These are phyloP conservation scores for Euphydryas editha DNA, from an alignment of 2,888 invertebrate species.

Conservation along the genomic window DNA sequence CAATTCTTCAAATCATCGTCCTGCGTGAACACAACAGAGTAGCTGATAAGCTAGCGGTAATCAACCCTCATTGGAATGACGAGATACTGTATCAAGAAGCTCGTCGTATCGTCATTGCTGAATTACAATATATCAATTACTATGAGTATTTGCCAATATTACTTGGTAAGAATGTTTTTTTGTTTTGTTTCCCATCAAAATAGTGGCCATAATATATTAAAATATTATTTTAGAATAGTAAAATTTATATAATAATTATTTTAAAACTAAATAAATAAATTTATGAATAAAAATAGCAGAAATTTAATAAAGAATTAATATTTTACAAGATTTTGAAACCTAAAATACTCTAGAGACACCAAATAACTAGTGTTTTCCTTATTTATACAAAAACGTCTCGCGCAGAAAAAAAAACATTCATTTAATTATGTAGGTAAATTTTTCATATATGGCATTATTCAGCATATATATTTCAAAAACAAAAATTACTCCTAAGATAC, in stretches of 20 bases:
- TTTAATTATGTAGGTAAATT: too few species aligned
- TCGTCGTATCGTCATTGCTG: constrained; percentile 86
- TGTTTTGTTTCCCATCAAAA: not conserved
- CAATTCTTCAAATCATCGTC: constrained; percentile 86
- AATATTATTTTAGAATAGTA: too few species aligned
- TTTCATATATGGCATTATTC: too few species aligned
- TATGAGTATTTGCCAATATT: constrained; percentile 91
- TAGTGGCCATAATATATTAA: too few species aligned
- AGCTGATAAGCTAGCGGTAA: constrained; percentile 80
- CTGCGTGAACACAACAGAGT: constrained; percentile 90
- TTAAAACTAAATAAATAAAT: too few species aligned
- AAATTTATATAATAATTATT: too few species aligned
- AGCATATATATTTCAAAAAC: too few species aligned
- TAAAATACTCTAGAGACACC: not conserved
- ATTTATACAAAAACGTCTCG: not conserved
- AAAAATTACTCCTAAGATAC: too few species aligned
- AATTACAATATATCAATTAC: constrained; percentile 89
- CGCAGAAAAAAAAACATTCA: not conserved
- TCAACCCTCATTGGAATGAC: constrained; percentile 91
- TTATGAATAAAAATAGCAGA: too few species aligned
- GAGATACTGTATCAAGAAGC: constrained; percentile 90
- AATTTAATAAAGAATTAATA: not conserved
- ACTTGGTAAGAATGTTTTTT: constrained; percentile 83
- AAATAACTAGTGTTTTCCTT: not conserved
- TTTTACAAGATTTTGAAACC: not conserved